A percentile compares a stretch with the other conserved stretches of the same genome.
These are phyloP conservation scores for Cirrhinus molitorella DNA, from an alignment of 2,797 vertebrate species.

Conservation along the genomic window DNA sequence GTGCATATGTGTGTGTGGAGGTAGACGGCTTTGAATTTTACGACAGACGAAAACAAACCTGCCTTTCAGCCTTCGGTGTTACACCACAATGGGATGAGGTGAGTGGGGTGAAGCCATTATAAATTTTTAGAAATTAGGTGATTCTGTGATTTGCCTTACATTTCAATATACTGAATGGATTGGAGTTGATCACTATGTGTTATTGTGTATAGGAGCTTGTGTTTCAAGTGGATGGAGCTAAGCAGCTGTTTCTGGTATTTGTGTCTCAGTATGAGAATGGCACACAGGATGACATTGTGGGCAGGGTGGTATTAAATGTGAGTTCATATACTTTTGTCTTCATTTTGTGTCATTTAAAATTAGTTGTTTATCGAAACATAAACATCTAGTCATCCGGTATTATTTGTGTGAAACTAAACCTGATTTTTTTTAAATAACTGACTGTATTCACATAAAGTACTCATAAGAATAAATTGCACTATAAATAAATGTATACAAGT, in stretches of 20 bases:
- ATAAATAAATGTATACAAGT: not conserved
- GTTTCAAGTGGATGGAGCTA: constrained; percentile 77
- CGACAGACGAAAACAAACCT: constrained; percentile 74
- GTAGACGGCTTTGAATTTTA: constrained; percentile 80
- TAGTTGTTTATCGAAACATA: not conserved
- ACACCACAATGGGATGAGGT: constrained; percentile 82
- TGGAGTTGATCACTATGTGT: constrained; percentile 13
- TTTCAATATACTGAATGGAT: constrained; percentile 27
- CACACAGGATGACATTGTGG: constrained; percentile 67
- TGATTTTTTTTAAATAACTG: not conserved
- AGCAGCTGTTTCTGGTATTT: constrained; percentile 72
- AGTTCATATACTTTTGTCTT: not conserved
- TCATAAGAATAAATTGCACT: not conserved
- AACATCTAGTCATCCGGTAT: not conserved
- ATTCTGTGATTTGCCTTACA: not conserved
- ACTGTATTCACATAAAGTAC: not conserved
- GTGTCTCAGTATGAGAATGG: constrained; percentile 66
- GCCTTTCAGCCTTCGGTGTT: constrained; percentile 70
- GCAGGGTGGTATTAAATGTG: constrained; percentile 71
- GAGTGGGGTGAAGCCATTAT: constrained; percentile 14
- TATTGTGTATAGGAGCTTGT: constrained; percentile 73
- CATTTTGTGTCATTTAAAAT: not conserved
- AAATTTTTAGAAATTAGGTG: not conserved
- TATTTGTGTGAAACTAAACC: not conserved
- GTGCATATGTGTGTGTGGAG: constrained; percentile 76